Evolutionary conservation across 2,797 vertebrate genomes (phyloP).

Genomic region (Mycteria americana): DNA sequence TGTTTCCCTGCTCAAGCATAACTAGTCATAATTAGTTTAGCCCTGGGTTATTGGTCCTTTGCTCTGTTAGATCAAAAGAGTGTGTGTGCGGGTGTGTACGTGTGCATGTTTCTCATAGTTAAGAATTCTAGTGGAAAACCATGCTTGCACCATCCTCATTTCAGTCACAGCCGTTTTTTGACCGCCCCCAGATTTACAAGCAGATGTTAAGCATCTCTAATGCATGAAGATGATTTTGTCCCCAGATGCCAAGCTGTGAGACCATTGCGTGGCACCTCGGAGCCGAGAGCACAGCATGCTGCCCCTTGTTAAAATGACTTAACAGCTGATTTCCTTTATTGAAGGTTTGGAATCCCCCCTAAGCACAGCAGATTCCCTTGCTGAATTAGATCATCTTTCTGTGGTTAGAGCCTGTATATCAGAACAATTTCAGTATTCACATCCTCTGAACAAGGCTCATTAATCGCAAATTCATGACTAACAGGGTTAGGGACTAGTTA

Average conservation of each 20-base stretch:
- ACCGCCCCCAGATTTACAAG: background rate
- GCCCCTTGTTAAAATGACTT: conserved; percentile 30
- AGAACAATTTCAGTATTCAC: conserved; percentile 9
- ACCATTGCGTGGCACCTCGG: background rate
- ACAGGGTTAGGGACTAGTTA: conserved; percentile 28
- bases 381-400: conserved; percentile 11
- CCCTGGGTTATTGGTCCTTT: background rate
- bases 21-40: conserved; percentile 29
- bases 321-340: conserved; percentile 36
- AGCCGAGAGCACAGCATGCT: conserved; percentile 38
- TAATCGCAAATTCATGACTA: conserved; percentile 46
- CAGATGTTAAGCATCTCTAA: conserved; percentile 20
- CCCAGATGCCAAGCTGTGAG: conserved; percentile 47
- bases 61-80: background rate
- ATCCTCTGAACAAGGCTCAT: conserved; percentile 43
- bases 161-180: background rate
- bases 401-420: background rate
- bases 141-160: background rate
- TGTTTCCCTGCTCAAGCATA: conserved; percentile 22
- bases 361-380: conserved; percentile 18
- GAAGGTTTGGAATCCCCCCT: background rate
- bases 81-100: background rate
- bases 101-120: background rate
- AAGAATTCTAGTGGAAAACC: conserved; percentile 7
- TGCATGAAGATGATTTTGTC: background rate